Evolutionary conservation across 2,113 vertebrate species (phyloP).

Genomic region (Fulica atra): DNA sequence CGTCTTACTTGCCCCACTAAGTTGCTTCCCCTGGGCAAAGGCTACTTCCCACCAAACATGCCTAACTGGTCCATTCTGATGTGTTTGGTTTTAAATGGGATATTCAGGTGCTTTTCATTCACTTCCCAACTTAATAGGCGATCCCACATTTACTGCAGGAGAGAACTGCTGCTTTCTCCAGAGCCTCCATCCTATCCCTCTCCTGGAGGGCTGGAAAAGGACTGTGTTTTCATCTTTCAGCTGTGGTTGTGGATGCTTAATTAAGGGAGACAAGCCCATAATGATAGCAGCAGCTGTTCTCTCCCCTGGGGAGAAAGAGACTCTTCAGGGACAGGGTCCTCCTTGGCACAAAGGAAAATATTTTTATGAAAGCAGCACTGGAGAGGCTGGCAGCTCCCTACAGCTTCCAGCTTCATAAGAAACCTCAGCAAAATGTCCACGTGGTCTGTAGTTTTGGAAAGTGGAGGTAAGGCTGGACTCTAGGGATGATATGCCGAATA

Average conservation of each 20-base stretch:
- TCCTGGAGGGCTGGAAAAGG: not conserved
- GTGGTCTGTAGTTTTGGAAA: not conserved
- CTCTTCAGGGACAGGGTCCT: constrained; percentile 9
- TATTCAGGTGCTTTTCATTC: not conserved
- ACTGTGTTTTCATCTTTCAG: constrained; percentile 16
- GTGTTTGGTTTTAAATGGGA: not conserved
- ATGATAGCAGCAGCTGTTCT: constrained; percentile 40
- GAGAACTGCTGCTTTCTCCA: not conserved
- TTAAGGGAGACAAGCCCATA: constrained; percentile 44
- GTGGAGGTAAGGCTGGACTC: not conserved
- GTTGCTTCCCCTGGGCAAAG: not conserved
- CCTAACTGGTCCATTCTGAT: not conserved
- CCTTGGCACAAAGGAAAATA: not conserved
- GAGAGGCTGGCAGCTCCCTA: not conserved
- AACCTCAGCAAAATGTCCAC: not conserved
- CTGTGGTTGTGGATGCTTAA: constrained; percentile 20
- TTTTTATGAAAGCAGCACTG: not conserved
- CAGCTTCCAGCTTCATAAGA: not conserved
- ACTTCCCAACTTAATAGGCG: not conserved
- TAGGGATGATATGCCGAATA: not conserved
- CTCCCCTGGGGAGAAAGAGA: not conserved
- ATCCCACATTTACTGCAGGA: not conserved
- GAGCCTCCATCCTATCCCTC: not conserved
- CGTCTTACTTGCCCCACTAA: not conserved
- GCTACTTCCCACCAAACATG: not conserved